Evolutionary conservation across 2,888 invertebrate species (phyloP).

Genomic region (Lathronympha strigana): DNA sequence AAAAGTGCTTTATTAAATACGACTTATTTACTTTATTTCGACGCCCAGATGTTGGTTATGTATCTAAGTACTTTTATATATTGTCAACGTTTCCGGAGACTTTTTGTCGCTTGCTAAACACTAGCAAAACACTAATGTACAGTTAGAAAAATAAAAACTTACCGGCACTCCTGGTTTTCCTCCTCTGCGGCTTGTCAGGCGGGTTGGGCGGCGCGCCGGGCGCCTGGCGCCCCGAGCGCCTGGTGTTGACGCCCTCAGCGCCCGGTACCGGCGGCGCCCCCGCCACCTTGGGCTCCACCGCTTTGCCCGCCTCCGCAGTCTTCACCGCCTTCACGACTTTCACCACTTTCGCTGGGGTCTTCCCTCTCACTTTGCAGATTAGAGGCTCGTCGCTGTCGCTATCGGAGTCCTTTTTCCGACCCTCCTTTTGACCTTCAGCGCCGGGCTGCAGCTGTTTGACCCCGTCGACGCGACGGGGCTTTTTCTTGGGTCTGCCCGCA

Average conservation of each 20-base stretch:
- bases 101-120: too few species aligned
- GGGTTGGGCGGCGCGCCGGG: slow-evolving; percentile 42
- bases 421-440: slow-evolving; percentile 71
- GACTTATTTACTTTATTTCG: too few species aligned
- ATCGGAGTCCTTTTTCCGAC: slow-evolving; percentile 84
- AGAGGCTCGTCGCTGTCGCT: slow-evolving; percentile 93
- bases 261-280: background rate
- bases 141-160: slow-evolving; percentile 52
- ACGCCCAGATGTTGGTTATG: too few species aligned
- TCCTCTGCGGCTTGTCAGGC: slow-evolving; percentile 48
- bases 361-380: slow-evolving; percentile 87
- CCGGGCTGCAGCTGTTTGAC: slow-evolving; percentile 80
- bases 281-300: background rate
- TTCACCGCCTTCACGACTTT: slow-evolving; percentile 47
- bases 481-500: slow-evolving; percentile 69
- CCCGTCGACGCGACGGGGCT: slow-evolving; percentile 64
- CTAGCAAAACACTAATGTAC: too few species aligned
- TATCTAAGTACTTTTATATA: too few species aligned
- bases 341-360: slow-evolving; percentile 54
- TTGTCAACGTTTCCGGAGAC: too few species aligned
- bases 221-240: slow-evolving; percentile 67
- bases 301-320: slow-evolving; percentile 36
- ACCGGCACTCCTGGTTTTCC: slow-evolving; percentile 78
- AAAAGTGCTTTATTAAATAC: too few species aligned
- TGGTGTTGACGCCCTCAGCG: slow-evolving; percentile 79